Base-by-base conservation (phyloP, 2,797 vertebrate genomes). In the Squalus acanthias region DNA sequence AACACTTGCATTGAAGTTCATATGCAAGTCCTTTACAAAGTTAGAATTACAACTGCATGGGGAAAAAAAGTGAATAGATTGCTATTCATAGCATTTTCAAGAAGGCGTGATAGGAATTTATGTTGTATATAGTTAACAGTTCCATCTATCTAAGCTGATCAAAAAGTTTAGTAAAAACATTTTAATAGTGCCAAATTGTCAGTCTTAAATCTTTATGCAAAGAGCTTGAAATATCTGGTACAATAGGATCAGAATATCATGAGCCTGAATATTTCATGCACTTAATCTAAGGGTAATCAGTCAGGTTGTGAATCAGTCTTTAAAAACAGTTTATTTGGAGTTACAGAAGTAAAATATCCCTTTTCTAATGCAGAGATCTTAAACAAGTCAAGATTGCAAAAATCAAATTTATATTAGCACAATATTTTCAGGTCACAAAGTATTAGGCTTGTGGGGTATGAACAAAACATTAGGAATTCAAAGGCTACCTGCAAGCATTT, bases 301-400 rank as follows among this genome's bases (percentile, higher is more conserved):
- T 91, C 22, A 93, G 65, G 65, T 53, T 69, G 13, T 63, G n/a
- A 93, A 39, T 26, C 65, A 93, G n/a, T 39, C 91, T 93, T 69
- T 91, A 67, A 92, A 92, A 92, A n/a, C 53, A 46, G n/a, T 93
- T 93, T 93, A 93, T 93, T 93, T 93, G 8, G n/a, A 46, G 67
- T 39, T 39, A 93, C 7, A 15, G 24, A 95, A 74, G 50, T 72
- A 74, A 95, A 95, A 60, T 95, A 57, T 57, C 50, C 26, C 63
- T 50, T 76, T 95, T 95, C 94, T 29, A 95, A 92, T 39, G 15
- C 60, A 67, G 91, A 67, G 22, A 93, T 46, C 20, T 50, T 69
- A 69, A 63, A 89, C 10, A 15, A 39, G 7, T 93, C n/a, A 65
- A 2, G 7, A 65, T 65, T 92, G 60, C 15, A 92, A 93, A 91